A percentile compares a stretch with the other conserved stretches of the same genome.
Conservation (phyloP, 2,113 vertebrate genomes). For the Ailurus styani region DNA sequence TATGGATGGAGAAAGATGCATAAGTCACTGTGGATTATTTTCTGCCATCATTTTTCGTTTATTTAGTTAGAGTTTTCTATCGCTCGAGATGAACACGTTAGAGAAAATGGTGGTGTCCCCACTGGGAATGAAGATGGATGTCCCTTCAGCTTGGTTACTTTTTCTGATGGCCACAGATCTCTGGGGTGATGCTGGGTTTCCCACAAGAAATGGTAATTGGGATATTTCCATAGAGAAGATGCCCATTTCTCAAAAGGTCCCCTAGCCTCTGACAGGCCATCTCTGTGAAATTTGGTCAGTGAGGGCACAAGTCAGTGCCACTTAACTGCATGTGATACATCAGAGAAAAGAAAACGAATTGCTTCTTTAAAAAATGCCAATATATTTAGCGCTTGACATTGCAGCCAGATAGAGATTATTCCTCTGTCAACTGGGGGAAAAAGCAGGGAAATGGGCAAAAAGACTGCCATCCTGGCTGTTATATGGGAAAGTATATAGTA, state of each 20-base stretch:
- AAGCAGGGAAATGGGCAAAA: background rate
- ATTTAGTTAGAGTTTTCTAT: slow-evolving; percentile 79
- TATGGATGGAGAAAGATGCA: slow-evolving; percentile 82
- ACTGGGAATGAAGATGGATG: slow-evolving; percentile 77
- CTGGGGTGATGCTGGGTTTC: slow-evolving; percentile 56
- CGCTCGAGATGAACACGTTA: slow-evolving; percentile 73
- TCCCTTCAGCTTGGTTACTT: slow-evolving; percentile 68
- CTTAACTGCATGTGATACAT: slow-evolving; percentile 40
- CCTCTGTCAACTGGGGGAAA: background rate
- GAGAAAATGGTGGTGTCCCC: slow-evolving; percentile 72
- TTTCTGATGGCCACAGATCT: slow-evolving; percentile 69
- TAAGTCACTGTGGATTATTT: slow-evolving; percentile 80
- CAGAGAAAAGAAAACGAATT: slow-evolving; percentile 71
- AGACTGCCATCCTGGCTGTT: background rate
- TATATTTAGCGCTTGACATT: background rate
- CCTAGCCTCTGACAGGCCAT: slow-evolving; percentile 69
- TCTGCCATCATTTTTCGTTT: slow-evolving; percentile 77
- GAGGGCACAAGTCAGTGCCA: slow-evolving; percentile 33
- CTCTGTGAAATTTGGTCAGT: slow-evolving; percentile 63
- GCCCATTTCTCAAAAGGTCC: slow-evolving; percentile 69
- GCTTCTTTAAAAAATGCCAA: slow-evolving; percentile 13
- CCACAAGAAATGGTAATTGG: slow-evolving; percentile 72
- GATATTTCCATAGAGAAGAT: slow-evolving; percentile 71
- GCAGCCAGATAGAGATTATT: slow-evolving; percentile 24
- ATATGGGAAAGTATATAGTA: background rate